Conservation (phyloP, 2,888 invertebrate genomes). For the Gymnoscelis rufifasciata region DNA sequence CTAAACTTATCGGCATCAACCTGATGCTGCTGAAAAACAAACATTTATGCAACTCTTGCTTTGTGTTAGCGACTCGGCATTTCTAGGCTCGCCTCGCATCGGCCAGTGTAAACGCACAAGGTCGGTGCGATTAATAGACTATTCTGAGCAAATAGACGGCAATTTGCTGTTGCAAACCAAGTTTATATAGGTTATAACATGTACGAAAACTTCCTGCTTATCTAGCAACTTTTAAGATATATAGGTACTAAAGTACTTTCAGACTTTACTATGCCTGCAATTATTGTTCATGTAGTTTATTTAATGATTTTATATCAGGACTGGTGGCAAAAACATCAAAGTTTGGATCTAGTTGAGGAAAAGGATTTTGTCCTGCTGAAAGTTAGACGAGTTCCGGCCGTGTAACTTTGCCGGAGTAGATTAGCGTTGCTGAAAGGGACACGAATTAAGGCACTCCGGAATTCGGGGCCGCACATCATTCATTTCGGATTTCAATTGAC, state of each 20-base stretch:
- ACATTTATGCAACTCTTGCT: not conserved
- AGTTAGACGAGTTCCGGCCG: constrained; percentile 19
- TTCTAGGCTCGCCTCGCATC: not conserved
- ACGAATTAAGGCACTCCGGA: constrained; percentile 21
- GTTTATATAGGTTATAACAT: not conserved
- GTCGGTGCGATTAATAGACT: not conserved
- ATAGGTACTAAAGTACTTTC: too few species aligned
- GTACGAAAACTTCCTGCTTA: not conserved
- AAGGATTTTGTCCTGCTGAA: constrained; percentile 7
- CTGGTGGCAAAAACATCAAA: not conserved
- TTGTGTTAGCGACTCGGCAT: not conserved
- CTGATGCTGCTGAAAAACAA: too few species aligned
- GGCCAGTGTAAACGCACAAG: not conserved
- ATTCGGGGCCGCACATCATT: not conserved
- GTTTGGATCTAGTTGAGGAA: constrained; percentile 8
- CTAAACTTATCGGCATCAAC: too few species aligned
- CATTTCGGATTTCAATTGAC: too few species aligned
- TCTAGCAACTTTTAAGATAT: not conserved
- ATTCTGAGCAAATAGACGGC: not conserved
- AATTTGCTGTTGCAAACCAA: constrained; percentile 1
- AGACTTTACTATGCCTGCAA: too few species aligned
- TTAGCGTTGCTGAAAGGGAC: constrained; percentile 13
- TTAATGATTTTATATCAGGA: too few species aligned
- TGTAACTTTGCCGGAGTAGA: constrained; percentile 22
- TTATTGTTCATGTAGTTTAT: too few species aligned